These are phyloP conservation scores for Pantherophis vulpinus DNA, from an alignment of 2,797 vertebrate species.

Conservation along the genomic window DNA sequence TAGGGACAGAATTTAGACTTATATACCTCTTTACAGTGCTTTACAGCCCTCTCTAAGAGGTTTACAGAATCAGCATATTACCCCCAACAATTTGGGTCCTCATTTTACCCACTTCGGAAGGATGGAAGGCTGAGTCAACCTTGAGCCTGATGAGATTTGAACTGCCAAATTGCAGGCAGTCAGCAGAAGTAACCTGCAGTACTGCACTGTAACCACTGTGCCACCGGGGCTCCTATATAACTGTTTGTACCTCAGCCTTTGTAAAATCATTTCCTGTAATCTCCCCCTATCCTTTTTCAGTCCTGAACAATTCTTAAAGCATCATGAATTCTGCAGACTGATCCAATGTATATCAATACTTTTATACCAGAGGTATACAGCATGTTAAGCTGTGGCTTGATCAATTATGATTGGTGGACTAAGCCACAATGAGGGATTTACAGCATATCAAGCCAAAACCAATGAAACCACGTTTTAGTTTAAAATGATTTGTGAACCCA, in stretches of 20 bases:
- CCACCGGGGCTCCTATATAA: background rate
- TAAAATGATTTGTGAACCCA: background rate
- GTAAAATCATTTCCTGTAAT: background rate
- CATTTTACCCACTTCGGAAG: no score
- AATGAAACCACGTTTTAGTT: background rate
- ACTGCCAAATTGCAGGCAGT: no score
- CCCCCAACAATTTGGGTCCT: no score
- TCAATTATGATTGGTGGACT: background rate
- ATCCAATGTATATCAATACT: background rate
- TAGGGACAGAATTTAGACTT: no score
- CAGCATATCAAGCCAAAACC: background rate
- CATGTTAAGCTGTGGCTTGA: background rate
- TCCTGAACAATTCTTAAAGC: background rate
- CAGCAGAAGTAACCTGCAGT: no score
- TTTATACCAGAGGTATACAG: background rate
- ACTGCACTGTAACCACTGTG: no score
- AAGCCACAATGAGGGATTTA: background rate
- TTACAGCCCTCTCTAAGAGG: no score
- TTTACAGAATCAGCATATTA: no score
- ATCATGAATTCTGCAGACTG: background rate
- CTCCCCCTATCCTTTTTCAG: background rate
- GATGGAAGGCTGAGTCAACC: no score
- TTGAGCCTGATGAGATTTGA: no score
- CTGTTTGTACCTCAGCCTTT: conserved; percentile 11
- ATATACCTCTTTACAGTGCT: no score